Evolutionary conservation across 2,888 invertebrate genomes (phyloP).

Genomic region (Machimus atricapillus): DNA sequence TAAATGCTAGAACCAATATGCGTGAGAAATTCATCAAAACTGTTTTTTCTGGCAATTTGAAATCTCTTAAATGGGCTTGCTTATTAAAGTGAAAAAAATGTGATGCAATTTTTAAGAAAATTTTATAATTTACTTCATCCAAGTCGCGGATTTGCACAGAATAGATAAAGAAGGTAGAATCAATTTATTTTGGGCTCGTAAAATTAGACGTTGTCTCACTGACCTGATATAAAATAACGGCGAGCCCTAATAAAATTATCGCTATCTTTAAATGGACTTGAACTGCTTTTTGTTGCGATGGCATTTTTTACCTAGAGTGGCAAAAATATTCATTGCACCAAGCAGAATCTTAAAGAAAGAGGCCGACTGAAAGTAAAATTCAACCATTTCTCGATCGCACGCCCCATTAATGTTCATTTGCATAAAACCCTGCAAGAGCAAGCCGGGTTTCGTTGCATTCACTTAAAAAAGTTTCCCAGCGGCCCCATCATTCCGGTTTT

Average conservation of each 20-base stretch:
- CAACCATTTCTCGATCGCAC: neutral
- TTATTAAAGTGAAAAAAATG: neutral
- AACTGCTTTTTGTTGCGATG: neutral
- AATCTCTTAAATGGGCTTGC: neutral
- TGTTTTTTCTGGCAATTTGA: too few relatives aligned
- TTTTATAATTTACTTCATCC: neutral
- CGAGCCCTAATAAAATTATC: neutral
- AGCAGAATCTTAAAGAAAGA: neutral
- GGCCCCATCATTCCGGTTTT: neutral
- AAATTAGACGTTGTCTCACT: neutral
- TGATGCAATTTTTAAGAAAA: neutral
- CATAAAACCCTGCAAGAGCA: neutral
- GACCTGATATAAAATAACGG: neutral
- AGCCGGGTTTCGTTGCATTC: neutral
- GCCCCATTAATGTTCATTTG: neutral
- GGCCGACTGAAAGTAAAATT: neutral
- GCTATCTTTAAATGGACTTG: neutral
- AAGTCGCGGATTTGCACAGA: neutral
- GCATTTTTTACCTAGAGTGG: neutral
- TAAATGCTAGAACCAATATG: too few relatives aligned
- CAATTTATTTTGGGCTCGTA: neutral
- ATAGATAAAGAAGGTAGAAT: neutral
- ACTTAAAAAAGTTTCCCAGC: neutral
- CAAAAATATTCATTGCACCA: neutral
- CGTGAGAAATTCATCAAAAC: too few relatives aligned